phyloP scores from a whole-genome alignment of 2,888 invertebrate species.

The Cremastobaeus sp. region DNA sequence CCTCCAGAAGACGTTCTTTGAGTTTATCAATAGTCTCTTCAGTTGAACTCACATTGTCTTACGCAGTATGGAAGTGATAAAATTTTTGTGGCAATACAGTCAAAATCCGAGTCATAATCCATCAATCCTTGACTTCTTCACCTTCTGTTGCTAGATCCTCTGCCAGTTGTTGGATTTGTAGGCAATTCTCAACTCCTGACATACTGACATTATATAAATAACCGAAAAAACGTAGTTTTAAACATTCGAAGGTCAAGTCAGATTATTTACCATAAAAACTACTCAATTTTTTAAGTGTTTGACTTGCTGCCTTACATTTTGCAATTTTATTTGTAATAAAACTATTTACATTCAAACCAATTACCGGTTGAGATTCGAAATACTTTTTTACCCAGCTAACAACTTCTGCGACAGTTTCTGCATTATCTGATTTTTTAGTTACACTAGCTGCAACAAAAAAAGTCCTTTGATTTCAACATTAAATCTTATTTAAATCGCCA shows the following conservation, averaged over 20 bases:
- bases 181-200: slow-evolving; percentile 2
- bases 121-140: background rate
- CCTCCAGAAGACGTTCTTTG: too few relatives aligned
- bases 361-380: background rate
- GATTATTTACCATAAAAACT: slow-evolving; percentile 1
- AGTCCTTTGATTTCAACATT: too few relatives aligned
- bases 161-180: slow-evolving; percentile 1
- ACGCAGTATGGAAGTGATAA: background rate
- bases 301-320: background rate
- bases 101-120: background rate
- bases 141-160: background rate
- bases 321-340: background rate
- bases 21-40: background rate
- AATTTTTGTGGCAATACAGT: background rate
- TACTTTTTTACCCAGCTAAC: background rate
- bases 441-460: too few relatives aligned
- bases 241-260: background rate
- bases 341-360: background rate
- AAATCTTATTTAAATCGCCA: too few relatives aligned
- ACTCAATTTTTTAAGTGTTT: background rate
- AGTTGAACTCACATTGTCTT: background rate
- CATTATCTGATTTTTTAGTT: too few relatives aligned
- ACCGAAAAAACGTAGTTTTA: slow-evolving; percentile 2
- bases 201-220: background rate
- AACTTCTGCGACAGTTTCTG: too few relatives aligned